phyloP scores from a whole-genome alignment of 2,888 invertebrate species.

The Cenopis cana region DNA sequence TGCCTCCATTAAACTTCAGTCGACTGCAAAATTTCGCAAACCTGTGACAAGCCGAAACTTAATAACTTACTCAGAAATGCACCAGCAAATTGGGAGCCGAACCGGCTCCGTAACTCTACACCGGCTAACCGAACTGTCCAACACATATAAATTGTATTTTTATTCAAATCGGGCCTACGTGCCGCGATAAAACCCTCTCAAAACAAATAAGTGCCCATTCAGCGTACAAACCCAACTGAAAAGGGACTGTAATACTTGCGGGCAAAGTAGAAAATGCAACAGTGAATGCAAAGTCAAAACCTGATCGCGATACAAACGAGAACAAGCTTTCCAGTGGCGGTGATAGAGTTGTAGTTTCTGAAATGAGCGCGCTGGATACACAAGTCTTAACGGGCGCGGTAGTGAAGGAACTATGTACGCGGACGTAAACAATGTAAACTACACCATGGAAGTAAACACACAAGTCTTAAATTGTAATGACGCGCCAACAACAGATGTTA shows the following conservation, averaged over 20 bases:
- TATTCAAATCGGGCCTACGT: conserved; percentile 83
- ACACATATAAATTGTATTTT: conserved; percentile 85
- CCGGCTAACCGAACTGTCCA: conserved; percentile 76
- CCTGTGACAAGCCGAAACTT: conserved; percentile 83
- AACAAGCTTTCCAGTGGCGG: conserved; percentile 72
- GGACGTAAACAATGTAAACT: conserved; percentile 63
- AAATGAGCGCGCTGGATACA: conserved; percentile 64
- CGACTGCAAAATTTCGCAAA: conserved; percentile 81
- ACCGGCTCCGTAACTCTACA: conserved; percentile 82
- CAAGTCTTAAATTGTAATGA: conserved; percentile 63
- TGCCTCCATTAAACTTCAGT: conserved; percentile 55
- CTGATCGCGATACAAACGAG: conserved; percentile 60
- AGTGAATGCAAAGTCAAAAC: conserved; percentile 40
- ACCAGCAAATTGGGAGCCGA: conserved; percentile 82
- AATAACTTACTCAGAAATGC: conserved; percentile 85
- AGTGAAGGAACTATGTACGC: conserved; percentile 60
- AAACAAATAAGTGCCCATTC: conserved; percentile 80
- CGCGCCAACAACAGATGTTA: conserved; percentile 60
- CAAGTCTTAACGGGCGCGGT: conserved; percentile 62
- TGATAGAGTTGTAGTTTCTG: conserved; percentile 76
- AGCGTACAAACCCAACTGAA: conserved; percentile 55
- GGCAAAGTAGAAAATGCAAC: conserved; percentile 59
- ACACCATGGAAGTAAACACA: conserved; percentile 57
- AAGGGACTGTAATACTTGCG: conserved; percentile 57
- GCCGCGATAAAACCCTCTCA: conserved; percentile 79